A percentile compares a stretch with the other conserved stretches of the same genome.
phyloP scores from a whole-genome alignment of 2,797 vertebrate genomes.

The Halcyon smyrnensis region DNA sequence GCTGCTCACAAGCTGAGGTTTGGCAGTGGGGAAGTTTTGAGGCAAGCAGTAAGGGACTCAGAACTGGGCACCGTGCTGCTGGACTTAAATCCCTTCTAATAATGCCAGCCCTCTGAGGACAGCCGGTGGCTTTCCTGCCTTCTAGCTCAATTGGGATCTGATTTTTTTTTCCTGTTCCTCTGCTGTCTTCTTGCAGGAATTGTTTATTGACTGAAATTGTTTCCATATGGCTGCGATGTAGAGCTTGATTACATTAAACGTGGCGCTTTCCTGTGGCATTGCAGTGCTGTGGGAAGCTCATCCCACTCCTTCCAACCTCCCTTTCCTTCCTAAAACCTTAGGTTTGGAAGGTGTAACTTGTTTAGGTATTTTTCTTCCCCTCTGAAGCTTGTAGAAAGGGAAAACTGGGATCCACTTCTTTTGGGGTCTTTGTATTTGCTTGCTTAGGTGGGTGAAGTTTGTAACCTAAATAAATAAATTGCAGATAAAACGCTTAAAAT shows the following conservation, averaged over 20 bases:
- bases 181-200: constrained; percentile 40
- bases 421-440: neutral
- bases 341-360: fast-evolving
- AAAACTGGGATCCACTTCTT: neutral
- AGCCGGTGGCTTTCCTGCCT: neutral
- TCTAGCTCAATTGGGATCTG: constrained; percentile 9
- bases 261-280: constrained; percentile 62
- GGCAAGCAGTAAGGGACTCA: neutral
- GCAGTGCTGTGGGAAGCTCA: constrained; percentile 9
- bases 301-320: neutral
- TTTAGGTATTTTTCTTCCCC: neutral
- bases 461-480: neutral
- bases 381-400: neutral
- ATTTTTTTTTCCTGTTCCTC: constrained; percentile 22
- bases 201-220: constrained; percentile 75
- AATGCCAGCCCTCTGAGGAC: neutral
- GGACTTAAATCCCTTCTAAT: neutral
- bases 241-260: constrained; percentile 73
- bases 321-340: neutral
- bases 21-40: neutral
- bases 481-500: neutral
- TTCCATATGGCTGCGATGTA: constrained; percentile 71
- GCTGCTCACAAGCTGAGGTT: neutral
- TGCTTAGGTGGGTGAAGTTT: neutral
- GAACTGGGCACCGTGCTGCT: neutral